Base-by-base conservation (phyloP, 2,888 invertebrate genomes). In the Tiphia femorata region DNA sequence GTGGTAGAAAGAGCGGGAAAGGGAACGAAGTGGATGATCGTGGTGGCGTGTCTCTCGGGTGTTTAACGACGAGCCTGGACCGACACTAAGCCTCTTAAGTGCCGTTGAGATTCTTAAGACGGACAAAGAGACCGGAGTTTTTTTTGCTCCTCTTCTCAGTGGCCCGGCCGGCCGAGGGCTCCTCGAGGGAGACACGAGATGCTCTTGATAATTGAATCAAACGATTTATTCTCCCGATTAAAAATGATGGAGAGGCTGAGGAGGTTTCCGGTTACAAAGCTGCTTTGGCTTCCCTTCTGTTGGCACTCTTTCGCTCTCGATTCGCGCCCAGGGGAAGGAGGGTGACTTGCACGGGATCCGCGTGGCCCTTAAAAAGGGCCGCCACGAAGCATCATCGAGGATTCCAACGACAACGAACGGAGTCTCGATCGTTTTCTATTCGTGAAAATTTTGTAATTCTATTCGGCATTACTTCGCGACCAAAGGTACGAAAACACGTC, bases 181-280 rank as follows among this genome's bases (percentile, higher is more conserved):
- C 53, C 62, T 62, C 61, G 58, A 57, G 50, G 63, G 58, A 52
- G 57, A 60, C 33, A 33, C 33, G 12, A 33, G 33, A 33, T 33
- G 33, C 33, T 14, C 12, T 14, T 33, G 78, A 81, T 81, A 81
- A 81, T 81, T 79, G 79, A 79, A 79, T 79, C 75, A 81, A 83
- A 82, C 81, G 80, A 82, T 83, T 82, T 83, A 82, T 82, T 81
- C 77, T 79, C 67, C 76, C 80, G 83, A 82, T 82, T 82, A 83
- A 83, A 83, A 83, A 83, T 73, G 72, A 77, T 75, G 68, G 70
- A 74, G 71, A 65, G 57, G 60, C 70, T 68, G 67, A 71, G 75
- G 70, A 69, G 75, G 74, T 75, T 76, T 78, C 77, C 74, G 64
- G 69, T 80, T 80, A 79, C 81, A 81, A 81, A 81, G 81, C 77